These are phyloP conservation scores for Matsumyia berberina DNA, from an alignment of 2,888 invertebrate genomes.

Conservation along the genomic window DNA sequence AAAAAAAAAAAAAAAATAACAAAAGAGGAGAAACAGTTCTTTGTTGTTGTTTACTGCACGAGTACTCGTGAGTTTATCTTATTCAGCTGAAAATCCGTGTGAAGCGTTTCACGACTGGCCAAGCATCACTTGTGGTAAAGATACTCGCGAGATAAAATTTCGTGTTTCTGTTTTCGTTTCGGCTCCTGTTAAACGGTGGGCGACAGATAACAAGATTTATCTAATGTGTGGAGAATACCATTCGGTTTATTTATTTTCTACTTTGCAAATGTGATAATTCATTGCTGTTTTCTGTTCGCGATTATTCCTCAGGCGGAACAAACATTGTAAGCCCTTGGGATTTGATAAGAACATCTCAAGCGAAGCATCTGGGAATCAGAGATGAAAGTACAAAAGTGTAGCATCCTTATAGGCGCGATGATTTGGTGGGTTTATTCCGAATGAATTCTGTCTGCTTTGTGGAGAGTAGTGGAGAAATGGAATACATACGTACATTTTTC, in stretches of 20 bases:
- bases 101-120: constrained; percentile 33
- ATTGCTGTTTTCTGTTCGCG: constrained; percentile 21
- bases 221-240: constrained; percentile 14
- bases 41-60: constrained; percentile 40
- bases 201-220: constrained; percentile 59
- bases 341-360: constrained; percentile 22
- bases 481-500: background rate
- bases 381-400: background rate
- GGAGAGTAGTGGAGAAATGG: background rate
- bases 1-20: constrained; percentile 44
- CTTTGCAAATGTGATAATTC: constrained; percentile 51
- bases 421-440: too few species aligned
- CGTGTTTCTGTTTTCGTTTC: constrained; percentile 30
- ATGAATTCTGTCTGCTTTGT: too few species aligned
- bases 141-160: constrained; percentile 50
- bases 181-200: constrained; percentile 5
- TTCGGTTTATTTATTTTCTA: constrained; percentile 31
- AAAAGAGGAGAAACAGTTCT: constrained; percentile 23
- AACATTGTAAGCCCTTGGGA: constrained; percentile 25
- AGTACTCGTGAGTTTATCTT: constrained; percentile 48
- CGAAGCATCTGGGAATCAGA: background rate
- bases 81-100: constrained; percentile 36
- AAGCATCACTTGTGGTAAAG: constrained; percentile 37
- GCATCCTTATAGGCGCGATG: constrained; percentile 12
- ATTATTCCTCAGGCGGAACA: constrained; percentile 29